Evolutionary conservation across 1,140 invertebrate genomes (phyloP).

Genomic region (Macrobrachium rosenbergii): DNA sequence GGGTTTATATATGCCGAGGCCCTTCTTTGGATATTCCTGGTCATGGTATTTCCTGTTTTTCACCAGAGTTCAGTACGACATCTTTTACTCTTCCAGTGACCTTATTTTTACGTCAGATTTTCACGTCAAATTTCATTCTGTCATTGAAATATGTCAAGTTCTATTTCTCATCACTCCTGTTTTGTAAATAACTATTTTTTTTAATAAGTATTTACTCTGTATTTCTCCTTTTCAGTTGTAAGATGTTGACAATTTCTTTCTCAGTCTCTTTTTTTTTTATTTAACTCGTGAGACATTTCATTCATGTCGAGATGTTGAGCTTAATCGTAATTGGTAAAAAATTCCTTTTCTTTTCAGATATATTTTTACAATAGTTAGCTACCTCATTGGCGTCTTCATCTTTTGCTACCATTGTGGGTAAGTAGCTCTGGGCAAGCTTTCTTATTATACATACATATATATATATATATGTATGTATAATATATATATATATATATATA

Average conservation of each 20-base stretch:
- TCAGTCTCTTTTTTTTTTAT: background rate
- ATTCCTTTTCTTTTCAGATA: slow-evolving; percentile 80
- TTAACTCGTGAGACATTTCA: background rate
- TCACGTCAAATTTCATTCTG: no score
- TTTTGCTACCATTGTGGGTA: slow-evolving; percentile 97
- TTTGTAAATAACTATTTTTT: background rate
- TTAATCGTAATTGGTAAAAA: slow-evolving; percentile 13
- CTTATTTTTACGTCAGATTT: background rate
- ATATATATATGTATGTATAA: background rate
- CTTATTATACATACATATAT: background rate
- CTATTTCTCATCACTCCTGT: no score
- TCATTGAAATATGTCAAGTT: background rate
- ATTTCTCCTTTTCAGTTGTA: background rate
- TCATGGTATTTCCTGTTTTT: background rate
- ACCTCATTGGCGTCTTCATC: slow-evolving; percentile 97
- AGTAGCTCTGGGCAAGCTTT: slow-evolving; percentile 68
- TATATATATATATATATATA: slow-evolving; percentile 29
- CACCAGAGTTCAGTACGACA: background rate
- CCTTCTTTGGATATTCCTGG: background rate
- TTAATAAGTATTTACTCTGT: background rate
- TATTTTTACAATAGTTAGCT: slow-evolving; percentile 96
- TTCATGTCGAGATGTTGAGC: background rate
- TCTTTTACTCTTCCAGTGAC: background rate
- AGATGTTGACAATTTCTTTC: background rate
- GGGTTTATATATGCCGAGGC: slow-evolving; percentile 60